phyloP scores from a whole-genome alignment of 1,140 invertebrate genomes.

The Caenorhabditis remanei region DNA sequence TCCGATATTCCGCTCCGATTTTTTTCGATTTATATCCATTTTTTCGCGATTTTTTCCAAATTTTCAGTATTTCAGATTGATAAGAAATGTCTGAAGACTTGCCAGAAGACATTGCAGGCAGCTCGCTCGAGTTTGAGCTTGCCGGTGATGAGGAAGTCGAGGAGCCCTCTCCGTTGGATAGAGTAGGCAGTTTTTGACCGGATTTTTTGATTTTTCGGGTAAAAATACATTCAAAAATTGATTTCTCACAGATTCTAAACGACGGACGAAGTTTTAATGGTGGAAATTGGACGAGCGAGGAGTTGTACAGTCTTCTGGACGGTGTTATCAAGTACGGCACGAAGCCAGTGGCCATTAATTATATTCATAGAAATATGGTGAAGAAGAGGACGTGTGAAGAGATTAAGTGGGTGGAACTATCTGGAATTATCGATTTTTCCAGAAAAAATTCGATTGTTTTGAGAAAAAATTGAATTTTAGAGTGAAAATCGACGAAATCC shows the following conservation, averaged over 20 bases:
- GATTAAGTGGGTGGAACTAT: background rate
- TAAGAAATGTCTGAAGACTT: background rate
- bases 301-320: background rate
- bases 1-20: too few species aligned
- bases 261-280: conserved; percentile 16
- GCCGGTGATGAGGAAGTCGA: background rate
- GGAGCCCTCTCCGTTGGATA: conserved; percentile 25
- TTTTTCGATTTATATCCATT: background rate
- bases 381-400: background rate
- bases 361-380: conserved; percentile 21
- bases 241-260: background rate
- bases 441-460: background rate
- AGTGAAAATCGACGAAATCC: conserved; percentile 33
- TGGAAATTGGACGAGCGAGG: conserved; percentile 8
- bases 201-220: background rate
- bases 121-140: background rate
- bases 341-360: background rate
- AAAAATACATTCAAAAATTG: too few species aligned
- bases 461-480: background rate
- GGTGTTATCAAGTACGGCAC: conserved; percentile 1
- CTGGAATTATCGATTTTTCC: background rate
- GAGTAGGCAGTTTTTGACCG: background rate
- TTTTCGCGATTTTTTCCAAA: too few species aligned
- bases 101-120: background rate
- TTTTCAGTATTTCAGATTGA: background rate